Evolutionary conservation across 1,140 invertebrate species (phyloP).

Genomic region (Magallana gigas): DNA sequence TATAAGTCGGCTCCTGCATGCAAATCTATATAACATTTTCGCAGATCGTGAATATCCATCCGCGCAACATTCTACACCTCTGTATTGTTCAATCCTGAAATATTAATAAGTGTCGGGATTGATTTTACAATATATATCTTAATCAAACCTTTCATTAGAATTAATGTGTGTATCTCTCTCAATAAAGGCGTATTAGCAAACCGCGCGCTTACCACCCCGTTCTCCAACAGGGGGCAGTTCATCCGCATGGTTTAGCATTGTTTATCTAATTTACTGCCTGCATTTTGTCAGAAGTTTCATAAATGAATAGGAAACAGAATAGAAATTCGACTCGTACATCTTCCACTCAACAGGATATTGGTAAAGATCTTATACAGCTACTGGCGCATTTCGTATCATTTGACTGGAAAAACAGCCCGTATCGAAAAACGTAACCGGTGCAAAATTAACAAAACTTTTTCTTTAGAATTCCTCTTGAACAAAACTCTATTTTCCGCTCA

Average conservation of each 20-base stretch:
- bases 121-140: constrained; percentile 35
- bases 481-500: constrained; percentile 1
- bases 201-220: neutral
- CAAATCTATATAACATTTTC: constrained; percentile 25
- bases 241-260: constrained; percentile 1
- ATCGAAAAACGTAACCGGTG: constrained; percentile 6
- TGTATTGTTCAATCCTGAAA: constrained; percentile 25
- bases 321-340: constrained; percentile 27
- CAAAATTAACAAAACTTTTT: neutral
- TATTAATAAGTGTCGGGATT: constrained; percentile 31
- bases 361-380: constrained; percentile 19
- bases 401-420: constrained; percentile 29
- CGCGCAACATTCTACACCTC: constrained; percentile 18
- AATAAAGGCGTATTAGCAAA: constrained; percentile 19
- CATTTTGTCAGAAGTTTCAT: constrained; percentile 29
- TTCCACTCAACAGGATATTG: constrained; percentile 29
- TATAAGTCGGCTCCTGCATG: constrained; percentile 24
- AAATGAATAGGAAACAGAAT: constrained; percentile 29
- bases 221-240: neutral
- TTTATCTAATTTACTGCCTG: constrained; percentile 34
- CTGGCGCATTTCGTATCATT: constrained; percentile 25
- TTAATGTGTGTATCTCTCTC: constrained; percentile 32
- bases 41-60: constrained; percentile 6
- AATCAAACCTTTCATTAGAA: constrained; percentile 28
- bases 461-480: constrained; percentile 8